Percentiles rank a stretch among this genome's conserved stretches.
These are phyloP conservation scores for Psix sp. DNA, from an alignment of 1,140 invertebrate species.

Conservation along the genomic window DNA sequence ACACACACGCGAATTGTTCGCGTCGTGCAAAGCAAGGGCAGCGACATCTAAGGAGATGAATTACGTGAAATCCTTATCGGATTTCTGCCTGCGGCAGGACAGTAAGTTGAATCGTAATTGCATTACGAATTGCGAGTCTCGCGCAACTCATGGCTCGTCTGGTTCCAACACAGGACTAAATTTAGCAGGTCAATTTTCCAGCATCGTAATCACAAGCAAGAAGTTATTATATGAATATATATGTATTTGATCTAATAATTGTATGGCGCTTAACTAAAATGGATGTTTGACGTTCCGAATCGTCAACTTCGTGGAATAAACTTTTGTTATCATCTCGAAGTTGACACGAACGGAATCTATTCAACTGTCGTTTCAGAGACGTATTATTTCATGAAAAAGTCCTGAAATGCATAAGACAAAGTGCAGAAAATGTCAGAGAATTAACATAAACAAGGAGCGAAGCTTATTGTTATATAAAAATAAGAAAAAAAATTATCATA, in stretches of 20 bases:
- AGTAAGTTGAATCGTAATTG: conserved; percentile 54
- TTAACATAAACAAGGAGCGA: conserved; percentile 9
- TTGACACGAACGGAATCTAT: too few relatives aligned
- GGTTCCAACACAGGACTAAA: conserved; percentile 42
- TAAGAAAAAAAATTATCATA: conserved; percentile 20
- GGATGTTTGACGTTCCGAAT: conserved; percentile 28
- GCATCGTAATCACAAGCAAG: conserved; percentile 38
- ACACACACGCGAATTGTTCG: conserved; percentile 45
- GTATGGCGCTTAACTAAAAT: conserved; percentile 27
- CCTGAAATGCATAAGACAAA: too few relatives aligned
- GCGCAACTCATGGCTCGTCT: conserved; percentile 32
- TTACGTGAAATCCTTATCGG: conserved; percentile 59
- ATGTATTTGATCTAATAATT: conserved; percentile 52
- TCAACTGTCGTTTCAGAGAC: too few relatives aligned
- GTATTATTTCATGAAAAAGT: too few relatives aligned
- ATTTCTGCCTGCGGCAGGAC: conserved; percentile 55
- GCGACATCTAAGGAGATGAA: conserved; percentile 36
- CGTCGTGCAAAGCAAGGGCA: conserved; percentile 33
- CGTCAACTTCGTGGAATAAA: too few relatives aligned
- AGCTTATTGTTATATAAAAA: conserved; percentile 18
- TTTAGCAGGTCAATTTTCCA: conserved; percentile 51
- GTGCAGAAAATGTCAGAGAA: too few relatives aligned
- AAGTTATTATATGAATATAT: conserved; percentile 48
- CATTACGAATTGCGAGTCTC: conserved; percentile 42
- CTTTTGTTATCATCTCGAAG: too few relatives aligned